Evolutionary conservation across 2,797 vertebrate species (phyloP).

Genomic region (Pseudochirops cupreus): DNA sequence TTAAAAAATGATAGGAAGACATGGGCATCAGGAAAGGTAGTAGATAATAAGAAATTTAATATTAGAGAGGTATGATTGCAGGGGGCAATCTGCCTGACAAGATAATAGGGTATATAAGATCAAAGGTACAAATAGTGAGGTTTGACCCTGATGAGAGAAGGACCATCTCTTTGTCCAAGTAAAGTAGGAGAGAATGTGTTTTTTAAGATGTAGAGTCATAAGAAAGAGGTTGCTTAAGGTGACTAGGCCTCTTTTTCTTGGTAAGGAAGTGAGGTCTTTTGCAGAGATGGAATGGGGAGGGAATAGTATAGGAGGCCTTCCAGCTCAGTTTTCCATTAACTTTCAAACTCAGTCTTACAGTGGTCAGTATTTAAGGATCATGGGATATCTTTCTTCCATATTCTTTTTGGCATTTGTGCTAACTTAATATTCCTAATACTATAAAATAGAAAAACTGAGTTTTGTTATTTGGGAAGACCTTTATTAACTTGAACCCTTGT

Average conservation of each 20-base stretch:
- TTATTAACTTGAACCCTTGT: conserved; percentile 10
- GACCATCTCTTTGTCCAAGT: not conserved
- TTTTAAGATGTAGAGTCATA: not conserved
- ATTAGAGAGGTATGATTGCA: too few species aligned
- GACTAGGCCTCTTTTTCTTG: not conserved
- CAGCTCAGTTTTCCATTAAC: not conserved
- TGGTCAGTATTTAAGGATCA: conserved; percentile 42
- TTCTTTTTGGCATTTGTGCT: not conserved
- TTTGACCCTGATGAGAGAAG: not conserved
- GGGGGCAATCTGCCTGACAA: not conserved
- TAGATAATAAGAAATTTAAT: too few species aligned
- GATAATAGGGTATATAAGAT: not conserved
- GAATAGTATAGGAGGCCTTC: not conserved
- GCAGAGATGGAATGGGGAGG: not conserved
- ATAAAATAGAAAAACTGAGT: not conserved
- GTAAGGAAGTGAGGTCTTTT: not conserved
- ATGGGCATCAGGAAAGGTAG: not conserved
- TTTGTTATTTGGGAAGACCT: conserved; percentile 24
- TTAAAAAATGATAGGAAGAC: not conserved
- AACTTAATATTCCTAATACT: not conserved
- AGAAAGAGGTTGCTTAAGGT: not conserved
- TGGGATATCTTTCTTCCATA: conserved; percentile 12
- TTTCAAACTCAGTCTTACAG: conserved; percentile 10
- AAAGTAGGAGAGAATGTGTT: not conserved
- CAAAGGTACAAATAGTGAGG: not conserved